These are phyloP conservation scores for Bombus impatiens DNA, from an alignment of 1,140 invertebrate genomes.

Conservation along the genomic window DNA sequence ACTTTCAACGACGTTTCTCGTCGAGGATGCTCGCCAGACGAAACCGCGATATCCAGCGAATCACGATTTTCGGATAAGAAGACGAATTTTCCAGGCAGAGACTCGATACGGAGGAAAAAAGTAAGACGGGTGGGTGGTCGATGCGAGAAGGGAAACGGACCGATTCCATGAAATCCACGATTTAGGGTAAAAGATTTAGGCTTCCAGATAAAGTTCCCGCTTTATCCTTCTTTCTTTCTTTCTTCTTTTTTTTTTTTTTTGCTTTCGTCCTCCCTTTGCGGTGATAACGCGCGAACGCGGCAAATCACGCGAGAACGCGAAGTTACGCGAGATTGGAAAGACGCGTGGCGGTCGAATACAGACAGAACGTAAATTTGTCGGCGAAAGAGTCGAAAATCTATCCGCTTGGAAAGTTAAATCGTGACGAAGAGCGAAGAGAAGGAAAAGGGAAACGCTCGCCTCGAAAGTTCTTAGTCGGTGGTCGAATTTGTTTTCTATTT, in stretches of 20 bases:
- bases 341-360: too few relatives aligned
- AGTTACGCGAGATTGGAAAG: too few relatives aligned
- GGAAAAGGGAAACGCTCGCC: constrained; percentile 6
- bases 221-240: neutral
- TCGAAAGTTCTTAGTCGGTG: constrained; percentile 33
- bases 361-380: too few relatives aligned
- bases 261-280: neutral
- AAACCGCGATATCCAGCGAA: neutral
- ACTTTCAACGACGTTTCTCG: neutral
- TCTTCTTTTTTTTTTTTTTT: rapidly evolving
- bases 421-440: neutral
- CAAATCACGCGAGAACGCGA: too few relatives aligned
- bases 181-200: neutral
- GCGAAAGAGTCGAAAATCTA: too few relatives aligned
- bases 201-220: neutral
- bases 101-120: neutral
- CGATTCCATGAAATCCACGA: neutral
- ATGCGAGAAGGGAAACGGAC: too few relatives aligned
- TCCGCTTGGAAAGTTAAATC: neutral
- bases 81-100: constrained; percentile 9
- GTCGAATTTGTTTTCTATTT: constrained; percentile 46
- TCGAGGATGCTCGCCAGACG: neutral
- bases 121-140: neutral
- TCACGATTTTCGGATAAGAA: neutral
- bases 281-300: neutral